Evolutionary conservation across 1,140 invertebrate species (phyloP).

Genomic region (Dysdera silvatica): DNA sequence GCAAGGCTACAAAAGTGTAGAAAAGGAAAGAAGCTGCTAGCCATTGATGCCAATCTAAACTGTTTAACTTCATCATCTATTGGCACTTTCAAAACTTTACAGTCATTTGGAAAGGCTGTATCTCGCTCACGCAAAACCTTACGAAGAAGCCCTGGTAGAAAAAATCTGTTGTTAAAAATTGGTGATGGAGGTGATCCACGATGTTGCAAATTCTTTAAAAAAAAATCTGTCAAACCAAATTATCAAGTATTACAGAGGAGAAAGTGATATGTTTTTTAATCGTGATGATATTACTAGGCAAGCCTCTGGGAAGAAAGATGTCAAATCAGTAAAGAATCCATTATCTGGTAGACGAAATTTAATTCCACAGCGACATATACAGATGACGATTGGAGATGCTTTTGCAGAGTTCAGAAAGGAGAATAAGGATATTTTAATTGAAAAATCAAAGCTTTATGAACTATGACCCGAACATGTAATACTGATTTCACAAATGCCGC

Average conservation of each 20-base stretch:
- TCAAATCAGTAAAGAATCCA: neutral
- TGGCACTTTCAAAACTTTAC: neutral
- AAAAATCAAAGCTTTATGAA: neutral
- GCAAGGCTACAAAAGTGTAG: neutral
- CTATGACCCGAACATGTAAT: neutral
- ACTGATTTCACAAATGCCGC: neutral
- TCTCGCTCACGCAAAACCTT: neutral
- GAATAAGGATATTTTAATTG: neutral
- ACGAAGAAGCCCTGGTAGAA: neutral
- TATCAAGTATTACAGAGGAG: neutral
- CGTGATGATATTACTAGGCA: neutral
- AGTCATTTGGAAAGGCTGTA: neutral
- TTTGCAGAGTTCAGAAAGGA: neutral
- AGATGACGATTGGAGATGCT: neutral
- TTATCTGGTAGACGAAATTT: neutral
- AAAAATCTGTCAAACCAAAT: neutral
- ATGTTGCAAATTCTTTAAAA: neutral
- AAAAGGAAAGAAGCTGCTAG: neutral
- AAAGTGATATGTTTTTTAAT: neutral
- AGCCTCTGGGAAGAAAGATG: neutral
- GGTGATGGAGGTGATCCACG: neutral
- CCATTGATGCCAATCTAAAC: neutral
- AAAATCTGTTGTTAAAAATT: neutral
- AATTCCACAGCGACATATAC: neutral
- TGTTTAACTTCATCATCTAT: neutral